These are phyloP conservation scores for Drosophila repletoides DNA, from an alignment of 1,140 invertebrate species.

Conservation along the genomic window DNA sequence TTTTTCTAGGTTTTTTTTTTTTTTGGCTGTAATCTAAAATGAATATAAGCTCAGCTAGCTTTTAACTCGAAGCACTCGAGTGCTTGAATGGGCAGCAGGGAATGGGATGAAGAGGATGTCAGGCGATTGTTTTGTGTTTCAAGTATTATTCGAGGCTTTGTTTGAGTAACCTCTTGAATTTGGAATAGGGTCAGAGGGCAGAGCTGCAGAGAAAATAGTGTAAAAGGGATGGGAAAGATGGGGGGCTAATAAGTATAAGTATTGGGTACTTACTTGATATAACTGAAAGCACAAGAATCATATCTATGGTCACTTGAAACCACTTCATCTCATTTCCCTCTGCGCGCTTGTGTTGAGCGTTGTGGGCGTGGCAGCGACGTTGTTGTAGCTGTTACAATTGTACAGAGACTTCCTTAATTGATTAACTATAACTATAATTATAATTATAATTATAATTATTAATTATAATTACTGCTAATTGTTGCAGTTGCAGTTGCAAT, in stretches of 20 bases:
- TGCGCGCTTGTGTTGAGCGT: conserved; percentile 54
- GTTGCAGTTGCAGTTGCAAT: conserved; percentile 6
- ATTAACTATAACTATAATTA: too few relatives aligned
- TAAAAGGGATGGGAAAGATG: not conserved
- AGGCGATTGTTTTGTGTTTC: conserved; percentile 73
- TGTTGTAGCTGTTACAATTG: conserved; percentile 25
- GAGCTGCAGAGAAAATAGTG: not conserved
- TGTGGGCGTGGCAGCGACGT: conserved; percentile 39
- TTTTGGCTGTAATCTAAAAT: too few relatives aligned
- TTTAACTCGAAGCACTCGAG: conserved; percentile 28
- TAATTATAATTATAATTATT: too few relatives aligned
- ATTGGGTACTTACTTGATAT: conserved; percentile 73
- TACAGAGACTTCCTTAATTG: too few relatives aligned
- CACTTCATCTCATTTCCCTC: conserved; percentile 81
- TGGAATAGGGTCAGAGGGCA: conserved; percentile 7
- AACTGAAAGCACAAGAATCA: conserved; percentile 82
- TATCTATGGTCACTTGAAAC: conserved; percentile 82
- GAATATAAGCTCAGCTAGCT: not conserved
- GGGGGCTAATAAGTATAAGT: conserved; percentile 56
- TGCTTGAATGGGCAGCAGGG: conserved; percentile 21
- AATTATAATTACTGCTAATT: not conserved
- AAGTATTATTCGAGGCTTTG: conserved; percentile 57
- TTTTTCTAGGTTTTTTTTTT: too few relatives aligned
- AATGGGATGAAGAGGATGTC: conserved; percentile 53
- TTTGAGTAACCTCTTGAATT: conserved; percentile 56